phyloP scores from a whole-genome alignment of 1,140 invertebrate species.

The Campoletis sonorensis region DNA sequence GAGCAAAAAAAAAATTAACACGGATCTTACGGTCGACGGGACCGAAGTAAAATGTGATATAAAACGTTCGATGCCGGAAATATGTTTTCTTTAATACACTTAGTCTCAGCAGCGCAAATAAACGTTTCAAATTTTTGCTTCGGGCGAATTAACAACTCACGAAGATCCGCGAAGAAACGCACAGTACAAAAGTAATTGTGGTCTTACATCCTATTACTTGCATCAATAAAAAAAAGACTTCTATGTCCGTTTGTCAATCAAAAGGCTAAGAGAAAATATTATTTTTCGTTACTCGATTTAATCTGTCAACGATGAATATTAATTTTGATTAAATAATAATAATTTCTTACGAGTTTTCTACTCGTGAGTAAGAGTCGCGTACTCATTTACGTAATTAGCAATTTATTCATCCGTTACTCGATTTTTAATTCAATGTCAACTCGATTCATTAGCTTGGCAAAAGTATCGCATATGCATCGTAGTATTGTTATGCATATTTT shows the following conservation, averaged over 20 bases:
- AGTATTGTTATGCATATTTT: neutral
- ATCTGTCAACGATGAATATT: neutral
- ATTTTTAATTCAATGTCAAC: neutral
- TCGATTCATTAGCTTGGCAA: neutral
- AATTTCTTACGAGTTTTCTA: neutral
- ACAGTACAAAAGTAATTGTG: too few species aligned
- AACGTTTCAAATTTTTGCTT: too few species aligned
- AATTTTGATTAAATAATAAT: neutral
- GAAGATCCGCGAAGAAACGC: too few species aligned
- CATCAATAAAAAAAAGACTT: too few species aligned
- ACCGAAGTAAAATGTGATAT: too few species aligned
- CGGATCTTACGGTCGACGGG: too few species aligned
- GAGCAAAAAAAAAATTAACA: too few species aligned
- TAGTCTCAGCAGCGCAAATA: too few species aligned
- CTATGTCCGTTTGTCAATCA: neutral
- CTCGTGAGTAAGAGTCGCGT: neutral
- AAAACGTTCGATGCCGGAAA: too few species aligned
- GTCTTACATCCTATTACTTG: too few species aligned
- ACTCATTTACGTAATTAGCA: neutral
- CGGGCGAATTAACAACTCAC: too few species aligned
- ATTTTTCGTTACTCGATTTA: neutral
- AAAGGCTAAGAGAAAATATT: neutral
- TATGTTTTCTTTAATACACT: too few species aligned
- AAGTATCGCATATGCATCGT: neutral
- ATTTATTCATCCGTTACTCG: constrained; percentile 4